Conservation (phyloP, 2,888 invertebrate genomes). For the Eubasilissa splendida region DNA sequence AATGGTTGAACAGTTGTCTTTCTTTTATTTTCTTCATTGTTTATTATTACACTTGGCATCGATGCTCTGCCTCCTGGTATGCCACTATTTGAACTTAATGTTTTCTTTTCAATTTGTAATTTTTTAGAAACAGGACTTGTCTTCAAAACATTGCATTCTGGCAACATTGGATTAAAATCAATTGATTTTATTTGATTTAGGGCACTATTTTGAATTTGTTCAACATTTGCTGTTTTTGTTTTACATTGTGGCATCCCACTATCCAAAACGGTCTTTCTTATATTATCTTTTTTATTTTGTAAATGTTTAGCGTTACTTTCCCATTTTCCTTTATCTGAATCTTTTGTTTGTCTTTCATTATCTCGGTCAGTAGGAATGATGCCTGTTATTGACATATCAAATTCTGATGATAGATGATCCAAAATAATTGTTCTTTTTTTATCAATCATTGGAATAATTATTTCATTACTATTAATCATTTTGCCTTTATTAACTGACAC, state of each 20-base stretch:
- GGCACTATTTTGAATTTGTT: not conserved
- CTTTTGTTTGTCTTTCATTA: not conserved
- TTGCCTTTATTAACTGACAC: too few relatives aligned
- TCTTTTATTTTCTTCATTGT: slow-evolving; percentile 2
- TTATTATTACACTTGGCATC: slow-evolving; percentile 37
- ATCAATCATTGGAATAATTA: too few relatives aligned
- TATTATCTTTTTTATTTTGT: slow-evolving; percentile 1
- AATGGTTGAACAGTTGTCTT: slow-evolving; percentile 24
- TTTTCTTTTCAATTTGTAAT: slow-evolving; percentile 28
- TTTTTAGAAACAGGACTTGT: slow-evolving; percentile 31
- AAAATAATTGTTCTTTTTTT: too few relatives aligned
- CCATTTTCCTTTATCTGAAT: too few relatives aligned
- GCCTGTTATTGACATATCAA: slow-evolving; percentile 11
- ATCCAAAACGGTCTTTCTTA: slow-evolving; percentile 39
- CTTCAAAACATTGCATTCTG: slow-evolving; percentile 45
- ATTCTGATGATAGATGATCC: too few relatives aligned
- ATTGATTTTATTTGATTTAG: slow-evolving; percentile 35
- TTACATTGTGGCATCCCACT: slow-evolving; percentile 26
- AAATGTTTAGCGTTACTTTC: too few relatives aligned
- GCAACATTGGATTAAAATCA: slow-evolving; percentile 28
- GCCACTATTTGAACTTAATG: slow-evolving; percentile 32
- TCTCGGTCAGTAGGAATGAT: not conserved
- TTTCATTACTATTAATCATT: too few relatives aligned
- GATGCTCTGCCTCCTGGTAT: slow-evolving; percentile 43
- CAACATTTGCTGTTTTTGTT: slow-evolving; percentile 44